Evolutionary conservation across 2,113 vertebrate species (phyloP), one percentile per base, ranked within the genome.

Genomic region (Phyllostomus discolor): DNA sequence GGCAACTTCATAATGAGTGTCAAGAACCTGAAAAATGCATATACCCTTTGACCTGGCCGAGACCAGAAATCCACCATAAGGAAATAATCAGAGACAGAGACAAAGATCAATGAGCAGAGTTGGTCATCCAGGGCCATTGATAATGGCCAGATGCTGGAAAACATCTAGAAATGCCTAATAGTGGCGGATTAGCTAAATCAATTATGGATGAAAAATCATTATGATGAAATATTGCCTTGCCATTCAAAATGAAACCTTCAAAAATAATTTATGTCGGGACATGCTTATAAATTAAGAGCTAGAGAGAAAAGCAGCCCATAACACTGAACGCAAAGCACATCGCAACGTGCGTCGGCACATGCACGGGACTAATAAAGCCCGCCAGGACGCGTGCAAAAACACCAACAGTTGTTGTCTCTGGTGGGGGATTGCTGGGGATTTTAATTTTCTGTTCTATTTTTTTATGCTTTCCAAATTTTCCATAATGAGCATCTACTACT

Each of bases 191-290:
- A 24, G 38, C 76, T 54, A 35, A 80, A 92, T 78, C 75, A 95
- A 83, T 87, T 83, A 79, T 12, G 22, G 66, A 46, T 41, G 54
- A 88, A 90, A 91, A 90, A 79, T 59, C 75, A 88, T 87, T 73
- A 62, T 59, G 81, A 89, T 46, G 81, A 67, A 62, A 84, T 79
- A 62, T 48, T 48, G 17, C 5, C 38, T 26, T 72, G 75, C n/a
- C 89, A 92, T 52, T 88, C 80, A 97, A 83, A 85, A 78, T 76
- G 70, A 87, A 76, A 88, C 43, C 70, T 94, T 95, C 72, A 31
- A 92, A 95, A 83, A 38, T 88, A 73, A 84, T 93, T 83, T 91
- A 88, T 85, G 50, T 87, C 72, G 28, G 22, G 76, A 80, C 85
- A 24, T 87, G 82, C 38, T 84, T 94, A 57, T 83, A 79, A 94